Evolutionary conservation across 2,888 invertebrate genomes (phyloP), one percentile per base, ranked within the genome.

Genomic region (Poecilus cupreus): DNA sequence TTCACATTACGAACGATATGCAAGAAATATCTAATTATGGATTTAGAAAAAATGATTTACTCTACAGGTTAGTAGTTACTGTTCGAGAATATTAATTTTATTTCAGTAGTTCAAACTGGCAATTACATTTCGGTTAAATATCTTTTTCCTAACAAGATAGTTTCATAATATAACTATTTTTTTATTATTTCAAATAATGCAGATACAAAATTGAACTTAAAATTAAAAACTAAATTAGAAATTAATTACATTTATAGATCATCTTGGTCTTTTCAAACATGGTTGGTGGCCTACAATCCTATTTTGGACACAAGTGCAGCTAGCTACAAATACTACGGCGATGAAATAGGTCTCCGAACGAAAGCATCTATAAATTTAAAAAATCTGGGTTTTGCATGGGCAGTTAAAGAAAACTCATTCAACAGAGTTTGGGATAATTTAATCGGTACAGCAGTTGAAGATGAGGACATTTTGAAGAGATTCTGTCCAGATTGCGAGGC

Each of bases 261-360:
- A 18, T 54, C 54, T 1, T 37, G 76, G 57, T 18, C 32, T 20
- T 51, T 16, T 13, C 57, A 51, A 54, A 51, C 22, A n/a, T 37
- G 54, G 51, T 11, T 79, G n/a, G 49, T 49, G 26, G 43, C 79
- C 11, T 46, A 68, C 26, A 79, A 79, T 49, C 79, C 79, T 46
- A 32, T 79, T 3, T 6, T 68, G n/a, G 79, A 79, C 18, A 68
- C 60, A 49, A 18, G 24, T 11, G 13, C 68, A 6, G 22, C 26
- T 11, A 49, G 26, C 18, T 79, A 49, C 18, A 79, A 79, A 68
- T 43, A 54, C 13, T 24, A 76, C 11, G 37, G 54, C 37, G n/a
- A 57, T 11, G 51, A 37, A 16, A 37, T 13, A n/a, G 18, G 32
- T 10, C 2, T 76, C 10, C 2, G 20, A 10, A 13, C 51, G 4